Base-by-base conservation (phyloP, 92 coral and sea anemone genomes). In the Paragorgia papillata region DNA sequence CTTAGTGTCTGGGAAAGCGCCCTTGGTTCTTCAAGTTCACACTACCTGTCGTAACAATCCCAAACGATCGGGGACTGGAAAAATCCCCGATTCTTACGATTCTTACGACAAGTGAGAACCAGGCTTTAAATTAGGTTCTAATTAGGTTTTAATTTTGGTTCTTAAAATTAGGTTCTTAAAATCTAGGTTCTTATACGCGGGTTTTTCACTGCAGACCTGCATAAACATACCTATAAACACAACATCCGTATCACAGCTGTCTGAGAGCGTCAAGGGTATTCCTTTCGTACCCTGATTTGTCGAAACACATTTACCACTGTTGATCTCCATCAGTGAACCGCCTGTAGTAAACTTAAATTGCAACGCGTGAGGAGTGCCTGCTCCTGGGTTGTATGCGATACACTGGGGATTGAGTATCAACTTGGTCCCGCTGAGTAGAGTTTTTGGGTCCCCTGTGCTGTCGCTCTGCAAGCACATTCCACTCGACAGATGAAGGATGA, bases 261-360 rank as follows among this genome's bases (percentile, higher is more conserved):
- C 40, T 14, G 78, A 5, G 64, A 71, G 35, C 7, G 50, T 51
- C 43, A 71, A n/a, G 3, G 78, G 64, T 19, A 15, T 27, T 5
- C 35, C 19, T 22, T 9, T 1, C 6, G 21, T 33, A 2, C 78
- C 78, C 17, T 34, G 25, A 33, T 19, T 19, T 13, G 43, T 22
- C 25, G 78, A 21, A 30, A 71, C 17, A 54, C 78, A 71, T 30
- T 71, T 71, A 5, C 78, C 78, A 53, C 78, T 71, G 7, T 33
- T 71, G 0, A 3, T 18, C 54, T 71, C 78, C 50, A 13, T 29
- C 51, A 71, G 31, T 1, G 78, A 71, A 0, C 63, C 78, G 54
- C 62, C 64, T 8, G 25, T 8, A 12, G 78, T 53, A 17, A 71
- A 53, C 62, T 71, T 55, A 37, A 71, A 71, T 41, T 71, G 78